phyloP scores from a whole-genome alignment of 2,113 vertebrate genomes.

The Furnarius figulus region DNA sequence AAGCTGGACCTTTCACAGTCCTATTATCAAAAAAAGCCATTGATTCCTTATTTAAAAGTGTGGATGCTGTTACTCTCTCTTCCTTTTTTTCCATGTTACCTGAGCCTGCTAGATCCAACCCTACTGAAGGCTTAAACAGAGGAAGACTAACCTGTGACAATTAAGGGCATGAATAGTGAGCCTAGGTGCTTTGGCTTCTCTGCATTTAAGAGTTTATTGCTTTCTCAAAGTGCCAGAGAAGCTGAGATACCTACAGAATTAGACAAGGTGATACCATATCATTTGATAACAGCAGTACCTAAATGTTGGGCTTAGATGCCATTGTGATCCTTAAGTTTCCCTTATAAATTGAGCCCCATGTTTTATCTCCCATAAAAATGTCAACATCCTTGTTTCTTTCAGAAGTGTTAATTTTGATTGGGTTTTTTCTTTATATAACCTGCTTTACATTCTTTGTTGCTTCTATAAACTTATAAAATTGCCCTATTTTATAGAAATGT shows the following conservation, averaged over 20 bases:
- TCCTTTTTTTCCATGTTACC: not conserved
- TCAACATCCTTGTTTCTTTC: not conserved
- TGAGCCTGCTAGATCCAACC: not conserved
- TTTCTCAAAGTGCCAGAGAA: not conserved
- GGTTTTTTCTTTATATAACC: not conserved
- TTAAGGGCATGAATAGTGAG: not conserved
- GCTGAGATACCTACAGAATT: not conserved
- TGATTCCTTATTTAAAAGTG: not conserved
- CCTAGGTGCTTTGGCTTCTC: not conserved
- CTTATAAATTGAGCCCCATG: not conserved
- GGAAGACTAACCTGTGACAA: not conserved
- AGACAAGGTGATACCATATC: not conserved
- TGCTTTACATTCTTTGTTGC: not conserved
- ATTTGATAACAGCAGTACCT: not conserved
- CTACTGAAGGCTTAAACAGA: not conserved
- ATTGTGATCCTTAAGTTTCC: not conserved
- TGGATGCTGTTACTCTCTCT: not conserved
- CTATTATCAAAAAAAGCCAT: not conserved
- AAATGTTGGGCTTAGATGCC: not conserved
- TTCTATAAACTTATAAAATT: conserved; percentile 9
- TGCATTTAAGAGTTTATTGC: not conserved
- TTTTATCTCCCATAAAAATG: not conserved
- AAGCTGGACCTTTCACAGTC: not conserved
- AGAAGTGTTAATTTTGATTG: not conserved
- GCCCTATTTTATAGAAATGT: not conserved